Evolutionary conservation across 1,140 invertebrate species (phyloP).

Genomic region (Meloidogyne exigua): DNA sequence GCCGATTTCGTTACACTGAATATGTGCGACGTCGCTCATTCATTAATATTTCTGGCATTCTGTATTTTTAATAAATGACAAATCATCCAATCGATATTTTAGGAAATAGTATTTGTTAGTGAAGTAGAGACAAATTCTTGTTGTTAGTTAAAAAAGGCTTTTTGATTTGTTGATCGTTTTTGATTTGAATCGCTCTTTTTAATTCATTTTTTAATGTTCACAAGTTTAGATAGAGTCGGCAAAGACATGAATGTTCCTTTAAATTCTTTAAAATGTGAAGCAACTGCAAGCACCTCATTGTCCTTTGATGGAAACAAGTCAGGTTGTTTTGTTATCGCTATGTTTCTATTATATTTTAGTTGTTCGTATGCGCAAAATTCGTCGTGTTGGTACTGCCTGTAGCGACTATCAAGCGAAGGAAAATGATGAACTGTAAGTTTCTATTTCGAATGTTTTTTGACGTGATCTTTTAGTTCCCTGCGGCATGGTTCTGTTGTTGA

Average conservation of each 20-base stretch:
- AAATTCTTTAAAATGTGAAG: too few relatives aligned
- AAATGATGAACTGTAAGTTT: constrained; percentile 27
- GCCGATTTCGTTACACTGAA: too few relatives aligned
- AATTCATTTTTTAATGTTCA: too few relatives aligned
- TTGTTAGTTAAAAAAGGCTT: too few relatives aligned
- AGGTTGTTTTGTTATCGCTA: neutral
- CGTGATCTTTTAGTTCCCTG: constrained; percentile 2
- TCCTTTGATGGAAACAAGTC: neutral
- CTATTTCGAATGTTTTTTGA: neutral
- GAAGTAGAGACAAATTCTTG: neutral
- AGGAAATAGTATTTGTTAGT: neutral
- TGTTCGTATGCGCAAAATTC: constrained; percentile 11
- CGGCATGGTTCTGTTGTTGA: constrained; percentile 34
- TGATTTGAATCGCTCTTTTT: too few relatives aligned
- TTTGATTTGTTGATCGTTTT: too few relatives aligned
- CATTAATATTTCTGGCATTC: neutral
- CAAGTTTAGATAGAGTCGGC: too few relatives aligned
- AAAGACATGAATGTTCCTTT: too few relatives aligned
- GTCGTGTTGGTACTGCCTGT: constrained; percentile 26
- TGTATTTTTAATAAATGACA: neutral
- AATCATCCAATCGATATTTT: neutral
- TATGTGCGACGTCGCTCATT: too few relatives aligned
- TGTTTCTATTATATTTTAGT: neutral
- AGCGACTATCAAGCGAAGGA: constrained; percentile 26
- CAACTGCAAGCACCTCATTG: neutral